These are phyloP conservation scores for Andricus quercusramuli DNA, from an alignment of 2,888 invertebrate genomes.

Conservation along the genomic window DNA sequence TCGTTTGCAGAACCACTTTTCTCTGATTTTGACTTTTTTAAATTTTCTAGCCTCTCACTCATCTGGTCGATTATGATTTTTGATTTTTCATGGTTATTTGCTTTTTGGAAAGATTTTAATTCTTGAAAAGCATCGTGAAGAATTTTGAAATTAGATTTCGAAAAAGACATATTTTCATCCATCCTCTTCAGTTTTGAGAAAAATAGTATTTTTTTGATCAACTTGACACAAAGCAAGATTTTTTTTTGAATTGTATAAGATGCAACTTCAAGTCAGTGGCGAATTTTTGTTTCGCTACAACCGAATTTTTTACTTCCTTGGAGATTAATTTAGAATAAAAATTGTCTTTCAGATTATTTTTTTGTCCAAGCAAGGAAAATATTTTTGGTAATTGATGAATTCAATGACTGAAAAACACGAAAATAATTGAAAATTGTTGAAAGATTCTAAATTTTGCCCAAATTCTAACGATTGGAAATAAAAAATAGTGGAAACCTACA, in stretches of 20 bases:
- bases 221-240: not conserved
- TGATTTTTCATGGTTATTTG: slow-evolving; percentile 42
- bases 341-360: too few relatives aligned
- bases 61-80: slow-evolving; percentile 45
- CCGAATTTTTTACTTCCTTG: not conserved
- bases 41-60: slow-evolving; percentile 47
- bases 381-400: too few relatives aligned
- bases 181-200: not conserved
- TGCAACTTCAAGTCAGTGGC: not conserved
- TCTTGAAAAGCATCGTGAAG: slow-evolving; percentile 51
- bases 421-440: too few relatives aligned
- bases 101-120: slow-evolving; percentile 47
- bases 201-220: not conserved
- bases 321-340: too few relatives aligned
- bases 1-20: not conserved
- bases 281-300: not conserved
- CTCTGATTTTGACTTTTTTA: slow-evolving; percentile 12
- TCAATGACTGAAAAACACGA: too few relatives aligned
- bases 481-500: too few relatives aligned
- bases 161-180: not conserved
- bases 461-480: too few relatives aligned
- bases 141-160: slow-evolving; percentile 36
- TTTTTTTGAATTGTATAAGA: not conserved
- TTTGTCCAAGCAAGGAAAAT: too few relatives aligned
- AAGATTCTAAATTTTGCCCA: too few relatives aligned